Evolutionary conservation across 2,113 vertebrate genomes (phyloP), one percentile per base, ranked within the genome.

Genomic region (Sinosuthora webbiana): DNA sequence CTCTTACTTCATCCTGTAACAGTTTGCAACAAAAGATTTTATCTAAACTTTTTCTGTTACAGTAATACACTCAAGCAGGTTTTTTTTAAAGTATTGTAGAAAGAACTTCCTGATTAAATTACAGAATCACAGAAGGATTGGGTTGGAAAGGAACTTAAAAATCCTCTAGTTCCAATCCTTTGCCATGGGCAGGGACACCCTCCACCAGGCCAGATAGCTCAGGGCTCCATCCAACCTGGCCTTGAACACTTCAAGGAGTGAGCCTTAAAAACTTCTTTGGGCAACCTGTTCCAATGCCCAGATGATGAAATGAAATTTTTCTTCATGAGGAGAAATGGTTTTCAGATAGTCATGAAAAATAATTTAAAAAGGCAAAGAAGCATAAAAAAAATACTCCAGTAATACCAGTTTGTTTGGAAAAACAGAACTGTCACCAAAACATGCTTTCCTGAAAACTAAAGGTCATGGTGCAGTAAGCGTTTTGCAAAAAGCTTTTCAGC

Each of bases 261-360:
- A 73, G 22, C 17, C 24, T 31, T 55, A 57, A 73, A 17, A 50
- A 15, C 21, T 41, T 57, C 70, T 65, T 30, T 35, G 28, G 47
- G 55, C 47, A 47, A 22, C 17, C 20, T 0, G 0, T 47, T 76
- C 41, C 70, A 76, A 27, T 9, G 21, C 8, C 10, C n/a, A 47
- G n/a, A 35, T 45, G 28, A 84, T 56, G 20, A 68, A 81, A 82
- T 35, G 19, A 52, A 7, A 18, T 62, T 82, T 84, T 84, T 75
- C 13, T 76, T 39, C 25, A 49, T 15, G 16, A 86, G 20, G 19
- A 65, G 22, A 81, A 4, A 63, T 28, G 10, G 21, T 59, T 79
- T 50, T 82, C 52, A 63, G 28, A 63, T 7, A 75, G 27, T 33
- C 49, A 62, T 13, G 21, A 90, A 23, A 20, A 75, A 45, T 55